These are phyloP conservation scores for Polymixis lichenea DNA, from an alignment of 2,888 invertebrate genomes.

Conservation along the genomic window DNA sequence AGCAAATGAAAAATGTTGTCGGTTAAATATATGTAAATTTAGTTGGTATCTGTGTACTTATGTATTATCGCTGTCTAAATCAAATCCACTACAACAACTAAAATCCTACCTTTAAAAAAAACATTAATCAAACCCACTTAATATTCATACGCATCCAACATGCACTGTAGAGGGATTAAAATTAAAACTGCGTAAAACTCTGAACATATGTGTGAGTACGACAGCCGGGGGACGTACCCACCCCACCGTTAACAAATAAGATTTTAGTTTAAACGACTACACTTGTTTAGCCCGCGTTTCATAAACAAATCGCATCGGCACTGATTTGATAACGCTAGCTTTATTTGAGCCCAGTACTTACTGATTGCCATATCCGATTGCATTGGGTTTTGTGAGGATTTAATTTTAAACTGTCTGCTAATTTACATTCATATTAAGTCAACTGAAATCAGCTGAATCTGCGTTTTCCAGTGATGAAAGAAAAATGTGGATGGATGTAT, in stretches of 20 bases:
- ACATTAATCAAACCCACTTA: constrained; percentile 32
- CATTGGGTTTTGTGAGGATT: constrained; percentile 38
- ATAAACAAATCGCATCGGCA: constrained; percentile 62
- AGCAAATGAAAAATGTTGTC: too few relatives aligned
- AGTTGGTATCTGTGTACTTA: too few relatives aligned
- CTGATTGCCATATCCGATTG: constrained; percentile 52
- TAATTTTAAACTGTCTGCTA: constrained; percentile 39
- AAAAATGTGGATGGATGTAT: not conserved
- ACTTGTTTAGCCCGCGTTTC: constrained; percentile 65
- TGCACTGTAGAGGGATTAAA: constrained; percentile 80
- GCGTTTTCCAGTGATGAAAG: constrained; percentile 21
- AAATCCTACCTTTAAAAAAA: constrained; percentile 1
- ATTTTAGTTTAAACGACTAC: constrained; percentile 73
- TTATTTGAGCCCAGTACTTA: constrained; percentile 41
- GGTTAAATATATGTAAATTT: too few relatives aligned
- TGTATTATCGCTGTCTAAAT: too few relatives aligned
- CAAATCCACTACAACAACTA: too few relatives aligned
- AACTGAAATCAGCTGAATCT: constrained; percentile 31
- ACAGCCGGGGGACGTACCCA: constrained; percentile 65
- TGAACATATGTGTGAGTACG: constrained; percentile 81
- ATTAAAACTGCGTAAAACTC: constrained; percentile 87
- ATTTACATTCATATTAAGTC: constrained; percentile 49
- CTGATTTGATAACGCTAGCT: constrained; percentile 63
- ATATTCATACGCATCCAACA: constrained; percentile 58
- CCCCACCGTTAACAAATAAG: constrained; percentile 74